Evolutionary conservation across 2,888 invertebrate genomes (phyloP), one percentile per base, ranked within the genome.

Genomic region (Strigamia transsilvanica): DNA sequence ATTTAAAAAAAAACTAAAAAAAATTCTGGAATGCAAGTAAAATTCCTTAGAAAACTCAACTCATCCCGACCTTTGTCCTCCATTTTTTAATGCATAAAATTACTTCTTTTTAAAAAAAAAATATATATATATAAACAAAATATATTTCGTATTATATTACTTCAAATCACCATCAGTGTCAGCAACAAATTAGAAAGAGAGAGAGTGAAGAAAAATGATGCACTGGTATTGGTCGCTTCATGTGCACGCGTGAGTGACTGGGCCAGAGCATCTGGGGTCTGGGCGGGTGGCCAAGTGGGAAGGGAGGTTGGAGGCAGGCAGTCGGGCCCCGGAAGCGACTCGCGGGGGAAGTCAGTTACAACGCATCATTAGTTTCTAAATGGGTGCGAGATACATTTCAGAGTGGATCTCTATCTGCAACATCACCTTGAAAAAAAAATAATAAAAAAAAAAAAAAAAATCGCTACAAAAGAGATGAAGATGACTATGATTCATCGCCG

Each of bases 301-400:
- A 46, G 46, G 46, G 46, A 46, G 46, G 46, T n/a, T 46, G 46
- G 15, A n/a, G 46, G 15, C 46, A n/a, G 46, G 46, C 46, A 15
- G 38, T 38, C 51, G 51, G 51, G 51, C 61, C 61, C 61, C 61
- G 61, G 61, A 61, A 61, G 61, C 23, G 18, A 21, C 23, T 61
- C 61, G 18, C 61, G 61, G 23, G 61, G 61, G 61, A 61, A 61
- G 61, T 61, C 23, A 21, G 61, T 61, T 61, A 18, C 61, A 61
- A 61, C 61, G 61, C 61, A 61, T 61, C 61, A 61, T 61, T 61
- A 61, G 61, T 23, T 61, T 18, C 61, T 10, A 61, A 61, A 61
- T 6, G 61, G 12, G 61, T 61, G 61, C 61, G 61, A 61, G 61
- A 61, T 61, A 61, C 18, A 18, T 5, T 18, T 23, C 3, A 12